Conservation (phyloP, 2,888 invertebrate genomes). For the Ectropis crepuscularia region DNA sequence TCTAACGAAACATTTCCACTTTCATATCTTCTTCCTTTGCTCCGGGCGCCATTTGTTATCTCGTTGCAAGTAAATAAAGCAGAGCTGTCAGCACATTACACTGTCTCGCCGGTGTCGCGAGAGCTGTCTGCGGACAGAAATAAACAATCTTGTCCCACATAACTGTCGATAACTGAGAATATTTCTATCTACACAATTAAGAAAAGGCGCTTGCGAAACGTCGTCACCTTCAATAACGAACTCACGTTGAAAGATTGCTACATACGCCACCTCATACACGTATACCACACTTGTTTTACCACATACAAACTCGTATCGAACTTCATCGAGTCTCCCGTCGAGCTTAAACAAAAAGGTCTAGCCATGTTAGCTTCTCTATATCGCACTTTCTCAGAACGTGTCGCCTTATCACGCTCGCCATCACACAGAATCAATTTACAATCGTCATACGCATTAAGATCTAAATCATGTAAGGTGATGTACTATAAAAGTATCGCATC, state of each 20-base stretch:
- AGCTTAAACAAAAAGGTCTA: conserved; percentile 14
- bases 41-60: conserved; percentile 14
- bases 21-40: conserved; percentile 11
- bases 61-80: conserved; percentile 31
- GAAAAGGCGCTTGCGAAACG: conserved; percentile 49
- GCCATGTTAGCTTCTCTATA: conserved; percentile 24
- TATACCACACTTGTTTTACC: conserved; percentile 10
- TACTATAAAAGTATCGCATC: conserved; percentile 55
- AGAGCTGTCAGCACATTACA: conserved; percentile 52
- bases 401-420: conserved; percentile 43
- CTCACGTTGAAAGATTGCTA: conserved; percentile 30
- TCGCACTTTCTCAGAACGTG: conserved; percentile 40
- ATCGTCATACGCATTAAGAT: conserved; percentile 50
- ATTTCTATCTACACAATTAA: conserved; percentile 57
- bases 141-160: conserved; percentile 71
- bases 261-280: conserved; percentile 4
- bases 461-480: conserved; percentile 49
- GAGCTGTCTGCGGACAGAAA: conserved; percentile 65
- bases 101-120: conserved; percentile 51
- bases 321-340: conserved; percentile 6
- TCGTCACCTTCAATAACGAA: conserved; percentile 43
- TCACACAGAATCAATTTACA: conserved; percentile 51
- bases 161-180: conserved; percentile 61
- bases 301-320: conserved; percentile 5
- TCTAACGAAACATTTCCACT: conserved; percentile 12